Conservation (phyloP, 2,888 invertebrate species). For the Drosophila colorata region DNA sequence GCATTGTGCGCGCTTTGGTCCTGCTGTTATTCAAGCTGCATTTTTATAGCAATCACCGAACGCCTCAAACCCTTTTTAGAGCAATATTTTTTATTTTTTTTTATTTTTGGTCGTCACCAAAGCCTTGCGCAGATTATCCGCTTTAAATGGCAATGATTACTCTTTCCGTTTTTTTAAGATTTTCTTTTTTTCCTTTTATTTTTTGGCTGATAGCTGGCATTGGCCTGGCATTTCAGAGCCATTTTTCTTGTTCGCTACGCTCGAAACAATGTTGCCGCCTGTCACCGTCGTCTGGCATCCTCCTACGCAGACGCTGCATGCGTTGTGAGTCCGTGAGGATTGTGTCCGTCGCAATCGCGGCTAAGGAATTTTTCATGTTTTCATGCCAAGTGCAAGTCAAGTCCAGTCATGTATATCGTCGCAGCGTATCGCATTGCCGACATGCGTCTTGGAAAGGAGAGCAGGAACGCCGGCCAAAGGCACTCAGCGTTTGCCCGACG, state of each 20-base stretch:
- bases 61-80: conserved; percentile 48
- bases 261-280: conserved; percentile 75
- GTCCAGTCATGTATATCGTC: conserved; percentile 81
- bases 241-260: conserved; percentile 78
- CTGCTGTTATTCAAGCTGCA: conserved; percentile 56
- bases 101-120: conserved; percentile 58
- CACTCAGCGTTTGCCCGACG: conserved; percentile 47
- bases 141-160: conserved; percentile 84
- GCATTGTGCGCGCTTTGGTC: conserved; percentile 59
- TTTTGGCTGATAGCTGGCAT: conserved; percentile 45
- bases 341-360: conserved; percentile 39
- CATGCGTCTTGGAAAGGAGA: conserved; percentile 66
- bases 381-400: conserved; percentile 81
- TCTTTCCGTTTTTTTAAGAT: conserved; percentile 39
- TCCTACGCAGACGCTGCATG: conserved; percentile 30
- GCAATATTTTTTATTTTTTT: conserved; percentile 43
- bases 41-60: conserved; percentile 52
- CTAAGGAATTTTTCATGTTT: conserved; percentile 83
- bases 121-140: conserved; percentile 81
- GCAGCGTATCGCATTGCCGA: conserved; percentile 75
- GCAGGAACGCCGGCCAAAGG: conserved; percentile 31
- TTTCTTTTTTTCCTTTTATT: conserved; percentile 7
- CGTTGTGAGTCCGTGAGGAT: conserved; percentile 31
- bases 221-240: conserved; percentile 74
- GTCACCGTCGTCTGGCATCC: conserved; percentile 50